A percentile compares a stretch with the other conserved stretches of the same genome.
Conservation (phyloP, 1,140 invertebrate genomes). For the Dendroctonus valens region DNA sequence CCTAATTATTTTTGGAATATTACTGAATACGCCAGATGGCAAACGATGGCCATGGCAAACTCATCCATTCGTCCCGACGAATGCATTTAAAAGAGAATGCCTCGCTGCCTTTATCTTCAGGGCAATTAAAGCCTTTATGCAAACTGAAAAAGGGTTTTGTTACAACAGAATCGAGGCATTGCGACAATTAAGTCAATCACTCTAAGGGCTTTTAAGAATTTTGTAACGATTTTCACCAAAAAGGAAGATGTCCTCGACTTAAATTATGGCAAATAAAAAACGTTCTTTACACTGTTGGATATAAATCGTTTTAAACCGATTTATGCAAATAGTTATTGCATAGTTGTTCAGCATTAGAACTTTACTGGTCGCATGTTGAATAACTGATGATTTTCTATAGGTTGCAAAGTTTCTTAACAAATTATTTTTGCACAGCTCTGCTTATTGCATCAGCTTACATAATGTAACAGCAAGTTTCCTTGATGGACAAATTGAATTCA, state of each 20-base stretch:
- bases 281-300: no score
- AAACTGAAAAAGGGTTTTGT: constrained; percentile 33
- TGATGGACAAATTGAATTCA: no score
- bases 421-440: no score
- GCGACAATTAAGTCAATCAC: constrained; percentile 31
- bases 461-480: no score
- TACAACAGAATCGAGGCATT: constrained; percentile 28
- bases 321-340: no score
- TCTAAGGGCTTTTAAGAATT: constrained; percentile 26
- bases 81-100: constrained; percentile 30
- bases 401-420: no score
- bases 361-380: no score
- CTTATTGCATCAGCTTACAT: no score
- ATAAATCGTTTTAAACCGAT: no score
- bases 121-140: constrained; percentile 34
- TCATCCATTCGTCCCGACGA: constrained; percentile 23
- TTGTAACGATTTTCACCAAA: constrained; percentile 22
- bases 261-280: no score
- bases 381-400: no score
- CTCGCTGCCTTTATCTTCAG: constrained; percentile 15
- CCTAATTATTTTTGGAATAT: background rate
- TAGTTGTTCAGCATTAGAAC: no score
- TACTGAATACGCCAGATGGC: constrained; percentile 25
- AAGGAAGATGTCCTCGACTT: constrained; percentile 6
- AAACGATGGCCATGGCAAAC: constrained; percentile 18